Base-by-base conservation (phyloP, 2,797 vertebrate species). In the Pempheris klunzingeri region DNA sequence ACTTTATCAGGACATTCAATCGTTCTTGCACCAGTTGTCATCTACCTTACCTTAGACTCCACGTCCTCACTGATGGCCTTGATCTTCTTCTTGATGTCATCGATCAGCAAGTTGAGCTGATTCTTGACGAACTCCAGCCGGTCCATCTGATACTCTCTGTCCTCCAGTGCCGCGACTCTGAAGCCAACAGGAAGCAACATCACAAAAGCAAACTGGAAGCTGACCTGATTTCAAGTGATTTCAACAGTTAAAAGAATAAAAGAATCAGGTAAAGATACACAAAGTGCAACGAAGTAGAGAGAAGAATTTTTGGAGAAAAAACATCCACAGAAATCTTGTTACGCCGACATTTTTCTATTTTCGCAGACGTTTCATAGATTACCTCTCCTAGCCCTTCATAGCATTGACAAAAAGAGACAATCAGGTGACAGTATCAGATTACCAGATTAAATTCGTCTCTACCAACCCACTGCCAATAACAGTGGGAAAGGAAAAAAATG, bases 71-170 rank as follows among this genome's bases (percentile, higher is more conserved):
- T 96, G 79, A 99, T 96, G 0, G 90, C 92, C 86, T 95, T 96
- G 75, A 99, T 99, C 91, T 96, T 97, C 85, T 94, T 96, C 92
- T 97, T 97, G 60, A 97, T 96, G 17, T 99, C 97, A 1, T 96
- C 86, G 0, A 96, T 96, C 81, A 99, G 90, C 84, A 98, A 77
- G 55, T 95, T 96, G 87, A 99, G 95, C 84, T 99, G 97, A 85
- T 96, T 97, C 73, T 90, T 96, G 61, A 98, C 96, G 7, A 98
- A 99, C 80, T 97, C 97, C 90, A 99, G 55, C 24, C 96, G 95
- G 71, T 99, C 98, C 62, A 92, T 96, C 81, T 96, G 96, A 81
- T 97, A 95, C 69, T 99, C 98, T 71, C 96, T 86, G 73, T 97
- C 96, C 83, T 98, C 97, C 93, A 97, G 86, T 1, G 96, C 96